These are phyloP conservation scores for Dinothrombium tinctorium DNA, from an alignment of 1,140 invertebrate species.

Conservation along the genomic window DNA sequence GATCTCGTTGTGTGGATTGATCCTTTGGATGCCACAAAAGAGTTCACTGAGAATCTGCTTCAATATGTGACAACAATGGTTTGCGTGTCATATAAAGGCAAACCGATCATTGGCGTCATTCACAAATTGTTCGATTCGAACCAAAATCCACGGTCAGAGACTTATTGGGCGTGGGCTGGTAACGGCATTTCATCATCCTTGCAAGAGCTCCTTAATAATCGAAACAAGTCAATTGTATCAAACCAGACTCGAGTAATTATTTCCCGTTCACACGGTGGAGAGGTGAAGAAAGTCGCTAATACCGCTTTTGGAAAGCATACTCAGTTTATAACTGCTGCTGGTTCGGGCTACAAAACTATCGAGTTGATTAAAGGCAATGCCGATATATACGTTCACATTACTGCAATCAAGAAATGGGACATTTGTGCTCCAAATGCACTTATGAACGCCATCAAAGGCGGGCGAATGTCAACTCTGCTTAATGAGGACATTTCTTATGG, in stretches of 20 bases:
- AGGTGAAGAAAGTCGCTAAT: conserved; percentile 39
- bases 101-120: conserved; percentile 79
- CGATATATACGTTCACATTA: conserved; percentile 74
- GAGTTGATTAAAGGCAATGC: conserved; percentile 63
- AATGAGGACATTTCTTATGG: conserved; percentile 27
- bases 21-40: conserved; percentile 71
- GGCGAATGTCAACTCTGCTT: conserved; percentile 32
- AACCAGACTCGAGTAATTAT: conserved; percentile 36
- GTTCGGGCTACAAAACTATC: conserved; percentile 70
- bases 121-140: conserved; percentile 82
- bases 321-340: conserved; percentile 46
- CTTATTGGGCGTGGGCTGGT: conserved; percentile 20
- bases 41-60: conserved; percentile 75
- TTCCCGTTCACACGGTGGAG: conserved; percentile 62
- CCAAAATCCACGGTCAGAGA: conserved; percentile 17
- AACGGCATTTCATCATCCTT: background rate
- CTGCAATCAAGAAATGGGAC: conserved; percentile 95
- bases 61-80: conserved; percentile 95
- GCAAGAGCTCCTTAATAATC: conserved; percentile 2
- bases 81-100: conserved; percentile 70
- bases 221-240: background rate
- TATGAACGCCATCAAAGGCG: conserved; percentile 30
- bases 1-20: background rate
- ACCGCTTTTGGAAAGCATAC: conserved; percentile 38
- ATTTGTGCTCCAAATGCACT: conserved; percentile 90